Evolutionary conservation across 2,888 invertebrate species (phyloP).

Genomic region (Cheilosia grossa): DNA sequence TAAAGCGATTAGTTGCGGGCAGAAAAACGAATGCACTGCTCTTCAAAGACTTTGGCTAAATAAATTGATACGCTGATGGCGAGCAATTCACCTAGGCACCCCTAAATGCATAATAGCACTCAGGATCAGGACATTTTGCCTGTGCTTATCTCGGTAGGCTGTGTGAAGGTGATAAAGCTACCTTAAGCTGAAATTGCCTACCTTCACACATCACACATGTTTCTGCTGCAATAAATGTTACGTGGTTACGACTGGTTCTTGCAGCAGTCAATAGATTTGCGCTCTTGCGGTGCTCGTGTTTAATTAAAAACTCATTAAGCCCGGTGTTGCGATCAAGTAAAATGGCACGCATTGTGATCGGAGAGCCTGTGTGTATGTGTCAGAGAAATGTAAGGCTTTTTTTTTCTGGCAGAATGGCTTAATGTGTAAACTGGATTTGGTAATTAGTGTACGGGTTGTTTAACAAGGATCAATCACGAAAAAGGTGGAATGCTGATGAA

Average conservation of each 20-base stretch:
- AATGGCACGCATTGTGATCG: slow-evolving; percentile 68
- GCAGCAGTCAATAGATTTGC: slow-evolving; percentile 22
- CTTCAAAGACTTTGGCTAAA: slow-evolving; percentile 29
- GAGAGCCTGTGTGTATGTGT: slow-evolving; percentile 19
- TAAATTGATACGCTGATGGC: slow-evolving; percentile 63
- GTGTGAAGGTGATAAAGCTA: slow-evolving; percentile 65
- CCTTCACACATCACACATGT: slow-evolving; percentile 33
- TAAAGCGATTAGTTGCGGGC: slow-evolving; percentile 53
- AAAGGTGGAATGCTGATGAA: slow-evolving; percentile 66
- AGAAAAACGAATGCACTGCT: not conserved
- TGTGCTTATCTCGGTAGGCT: slow-evolving; percentile 45
- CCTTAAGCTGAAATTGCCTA: slow-evolving; percentile 30
- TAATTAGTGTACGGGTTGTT: slow-evolving; percentile 63
- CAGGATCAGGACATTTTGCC: slow-evolving; percentile 62
- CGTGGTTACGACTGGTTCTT: slow-evolving; percentile 55
- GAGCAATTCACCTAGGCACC: slow-evolving; percentile 57
- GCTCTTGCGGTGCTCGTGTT: slow-evolving; percentile 58
- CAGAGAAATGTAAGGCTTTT: not conserved
- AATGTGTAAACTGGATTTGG: slow-evolving; percentile 49
- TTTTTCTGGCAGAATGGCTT: slow-evolving; percentile 1
- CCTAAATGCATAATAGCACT: slow-evolving; percentile 56
- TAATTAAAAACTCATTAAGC: slow-evolving; percentile 73
- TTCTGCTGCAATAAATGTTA: slow-evolving; percentile 42
- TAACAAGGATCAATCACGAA: slow-evolving; percentile 70
- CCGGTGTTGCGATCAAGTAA: slow-evolving; percentile 39